Evolutionary conservation across 2,113 vertebrate species (phyloP).

Genomic region (Bujurquina vittata): DNA sequence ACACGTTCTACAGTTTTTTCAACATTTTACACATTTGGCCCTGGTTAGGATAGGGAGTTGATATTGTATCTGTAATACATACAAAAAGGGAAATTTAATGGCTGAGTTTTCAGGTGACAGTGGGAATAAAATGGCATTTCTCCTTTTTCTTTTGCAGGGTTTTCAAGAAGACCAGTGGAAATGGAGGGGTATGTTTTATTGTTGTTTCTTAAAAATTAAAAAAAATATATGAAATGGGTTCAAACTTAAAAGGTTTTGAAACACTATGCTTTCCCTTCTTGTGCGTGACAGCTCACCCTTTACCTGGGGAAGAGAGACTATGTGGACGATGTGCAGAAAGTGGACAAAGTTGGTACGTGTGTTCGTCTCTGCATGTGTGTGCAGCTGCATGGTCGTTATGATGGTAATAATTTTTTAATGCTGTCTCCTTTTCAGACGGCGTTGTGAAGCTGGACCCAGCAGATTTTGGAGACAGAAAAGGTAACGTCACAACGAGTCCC

Average conservation of each 20-base stretch:
- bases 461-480: constrained; percentile 77
- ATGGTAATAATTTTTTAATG: not conserved
- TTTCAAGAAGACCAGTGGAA: constrained; percentile 81
- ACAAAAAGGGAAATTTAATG: not conserved
- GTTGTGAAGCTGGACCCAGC: constrained; percentile 74
- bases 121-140: not conserved
- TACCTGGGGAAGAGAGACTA: constrained; percentile 81
- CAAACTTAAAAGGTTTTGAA: not conserved
- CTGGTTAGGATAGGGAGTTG: not conserved
- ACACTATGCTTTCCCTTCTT: not conserved
- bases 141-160: constrained; percentile 59
- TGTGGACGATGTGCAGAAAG: constrained; percentile 66
- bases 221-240: not conserved
- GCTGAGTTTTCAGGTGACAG: not conserved
- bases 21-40: not conserved
- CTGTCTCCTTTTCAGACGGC: constrained; percentile 65
- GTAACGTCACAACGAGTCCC: constrained; percentile 28
- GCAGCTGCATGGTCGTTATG: not conserved
- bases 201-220: not conserved
- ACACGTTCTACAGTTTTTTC: not conserved
- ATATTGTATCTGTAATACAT: not conserved
- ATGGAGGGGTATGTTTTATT: constrained; percentile 66
- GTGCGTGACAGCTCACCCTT: constrained; percentile 72
- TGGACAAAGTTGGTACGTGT: constrained; percentile 74
- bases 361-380: not conserved